phyloP scores from a whole-genome alignment of 2,888 invertebrate genomes.

The Autographa pulchrina region DNA sequence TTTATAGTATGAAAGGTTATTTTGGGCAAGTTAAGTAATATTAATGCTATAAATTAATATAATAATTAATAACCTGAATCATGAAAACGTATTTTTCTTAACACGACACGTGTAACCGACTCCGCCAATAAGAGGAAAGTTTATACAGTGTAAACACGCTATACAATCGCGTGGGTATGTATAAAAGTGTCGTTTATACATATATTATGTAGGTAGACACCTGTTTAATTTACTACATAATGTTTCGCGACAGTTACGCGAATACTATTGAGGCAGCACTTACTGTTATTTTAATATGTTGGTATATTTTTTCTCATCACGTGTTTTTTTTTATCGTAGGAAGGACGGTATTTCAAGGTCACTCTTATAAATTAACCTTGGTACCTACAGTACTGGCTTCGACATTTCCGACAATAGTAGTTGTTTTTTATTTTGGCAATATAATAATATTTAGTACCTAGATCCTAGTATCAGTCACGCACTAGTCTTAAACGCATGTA shows the following conservation, averaged over 20 bases:
- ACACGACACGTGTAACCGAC: background rate
- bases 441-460: too few species aligned
- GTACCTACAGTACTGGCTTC: background rate
- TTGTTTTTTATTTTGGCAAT: too few species aligned
- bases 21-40: too few species aligned
- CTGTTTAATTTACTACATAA: constrained; percentile 48
- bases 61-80: too few species aligned
- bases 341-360: background rate
- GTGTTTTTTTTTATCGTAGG: constrained; percentile 7
- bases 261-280: constrained; percentile 25
- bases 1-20: too few species aligned
- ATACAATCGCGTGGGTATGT: constrained; percentile 33
- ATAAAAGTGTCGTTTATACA: constrained; percentile 21
- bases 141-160: constrained; percentile 20
- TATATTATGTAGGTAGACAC: constrained; percentile 13
- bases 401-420: too few species aligned
- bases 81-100: background rate
- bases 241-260: constrained; percentile 37
- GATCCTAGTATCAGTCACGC: too few species aligned
- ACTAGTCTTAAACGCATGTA: too few species aligned
- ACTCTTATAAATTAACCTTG: background rate
- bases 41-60: too few species aligned
- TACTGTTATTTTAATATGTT: constrained; percentile 34
- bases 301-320: constrained; percentile 19
- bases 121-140: background rate